Evolutionary conservation across 2,797 vertebrate species (phyloP).

Genomic region (Phataginus tetradactyla): DNA sequence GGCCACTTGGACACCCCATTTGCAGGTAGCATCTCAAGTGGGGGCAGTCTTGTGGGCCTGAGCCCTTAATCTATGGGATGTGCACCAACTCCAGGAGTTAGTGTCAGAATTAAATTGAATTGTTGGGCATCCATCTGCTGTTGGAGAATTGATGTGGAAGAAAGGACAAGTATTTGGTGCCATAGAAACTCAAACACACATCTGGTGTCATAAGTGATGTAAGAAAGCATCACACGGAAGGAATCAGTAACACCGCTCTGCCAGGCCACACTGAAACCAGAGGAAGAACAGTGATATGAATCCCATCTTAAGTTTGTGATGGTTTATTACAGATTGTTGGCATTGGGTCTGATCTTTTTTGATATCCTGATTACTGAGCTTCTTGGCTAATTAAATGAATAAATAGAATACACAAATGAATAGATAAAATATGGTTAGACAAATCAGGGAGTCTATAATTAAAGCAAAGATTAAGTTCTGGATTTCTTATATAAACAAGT

Average conservation of each 20-base stretch:
- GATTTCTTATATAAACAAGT: not conserved
- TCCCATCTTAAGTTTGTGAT: not conserved
- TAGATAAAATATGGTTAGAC: not conserved
- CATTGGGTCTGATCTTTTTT: not conserved
- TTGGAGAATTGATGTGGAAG: not conserved
- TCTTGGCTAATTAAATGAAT: not conserved
- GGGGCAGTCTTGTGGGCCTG: not conserved
- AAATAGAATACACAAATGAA: not conserved
- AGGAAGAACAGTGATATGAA: not conserved
- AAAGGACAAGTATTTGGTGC: not conserved
- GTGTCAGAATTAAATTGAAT: not conserved
- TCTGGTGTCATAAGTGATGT: not conserved
- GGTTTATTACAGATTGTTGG: not conserved
- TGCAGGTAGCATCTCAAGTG: not conserved
- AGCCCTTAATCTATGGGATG: not conserved
- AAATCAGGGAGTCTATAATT: not conserved
- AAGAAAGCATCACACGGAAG: not conserved
- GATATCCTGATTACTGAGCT: not conserved
- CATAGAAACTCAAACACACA: not conserved
- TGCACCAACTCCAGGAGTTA: not conserved
- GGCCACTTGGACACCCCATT: not conserved
- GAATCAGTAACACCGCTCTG: not conserved
- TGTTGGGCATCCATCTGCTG: not conserved
- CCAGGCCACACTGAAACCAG: not conserved
- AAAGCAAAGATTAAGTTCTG: not conserved